Conservation (phyloP, 2,113 vertebrate genomes). For the Oncorhynchus gorbuscha region DNA sequence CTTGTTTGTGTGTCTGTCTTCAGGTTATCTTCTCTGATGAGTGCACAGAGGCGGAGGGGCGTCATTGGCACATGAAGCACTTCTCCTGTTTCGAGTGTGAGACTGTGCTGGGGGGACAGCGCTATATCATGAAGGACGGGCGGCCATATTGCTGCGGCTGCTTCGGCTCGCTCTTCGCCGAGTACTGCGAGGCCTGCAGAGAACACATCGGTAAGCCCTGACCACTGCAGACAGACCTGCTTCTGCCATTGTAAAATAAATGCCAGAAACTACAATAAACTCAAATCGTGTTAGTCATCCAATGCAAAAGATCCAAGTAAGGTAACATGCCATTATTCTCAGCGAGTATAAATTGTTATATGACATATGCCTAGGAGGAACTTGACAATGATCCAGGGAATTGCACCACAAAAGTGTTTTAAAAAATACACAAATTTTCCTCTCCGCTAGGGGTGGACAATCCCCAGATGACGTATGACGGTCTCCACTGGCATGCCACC, state of each 20-base stretch:
- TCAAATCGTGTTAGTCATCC: too few species aligned
- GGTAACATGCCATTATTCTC: neutral
- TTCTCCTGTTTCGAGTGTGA: constrained; percentile 96
- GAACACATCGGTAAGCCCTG: constrained; percentile 87
- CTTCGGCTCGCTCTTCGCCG: constrained; percentile 93
- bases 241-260: neutral
- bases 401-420: neutral
- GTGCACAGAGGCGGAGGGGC: constrained; percentile 95
- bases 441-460: constrained; percentile 89
- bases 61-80: constrained; percentile 99
- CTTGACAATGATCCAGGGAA: neutral
- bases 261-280: too few species aligned
- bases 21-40: constrained; percentile 98
- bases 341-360: neutral
- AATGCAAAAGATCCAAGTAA: too few species aligned
- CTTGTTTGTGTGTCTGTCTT: constrained; percentile 1
- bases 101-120: constrained; percentile 88
- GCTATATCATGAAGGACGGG: constrained; percentile 98
- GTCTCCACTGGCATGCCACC: constrained; percentile 96
- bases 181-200: constrained; percentile 94
- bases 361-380: neutral
- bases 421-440: neutral
- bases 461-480: constrained; percentile 97
- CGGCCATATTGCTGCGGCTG: constrained; percentile 93
- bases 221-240: neutral